These are phyloP conservation scores for Colossoma macropomum DNA, from an alignment of 2,113 vertebrate species.

Conservation along the genomic window DNA sequence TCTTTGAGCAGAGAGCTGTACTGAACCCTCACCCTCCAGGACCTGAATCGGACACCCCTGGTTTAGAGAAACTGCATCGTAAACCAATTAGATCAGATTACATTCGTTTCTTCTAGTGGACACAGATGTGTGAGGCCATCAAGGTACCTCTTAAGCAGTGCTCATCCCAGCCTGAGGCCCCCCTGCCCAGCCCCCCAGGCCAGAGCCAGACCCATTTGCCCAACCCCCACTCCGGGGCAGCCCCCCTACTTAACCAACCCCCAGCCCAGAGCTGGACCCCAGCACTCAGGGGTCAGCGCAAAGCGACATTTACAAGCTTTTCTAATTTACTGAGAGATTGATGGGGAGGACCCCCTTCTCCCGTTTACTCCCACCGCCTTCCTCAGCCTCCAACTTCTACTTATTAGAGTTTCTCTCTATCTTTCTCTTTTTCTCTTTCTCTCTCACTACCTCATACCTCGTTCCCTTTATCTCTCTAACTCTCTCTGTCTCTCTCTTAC, in stretches of 20 bases:
- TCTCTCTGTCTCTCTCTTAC: no score
- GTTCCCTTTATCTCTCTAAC: no score
- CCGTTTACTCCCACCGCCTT: slow-evolving; percentile 7
- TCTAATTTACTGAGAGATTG: slow-evolving; percentile 70
- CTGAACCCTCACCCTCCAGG: background rate
- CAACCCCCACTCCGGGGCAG: slow-evolving; percentile 26
- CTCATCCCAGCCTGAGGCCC: background rate
- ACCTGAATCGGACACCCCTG: background rate
- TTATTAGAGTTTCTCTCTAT: background rate
- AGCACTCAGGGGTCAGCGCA: slow-evolving; percentile 64
- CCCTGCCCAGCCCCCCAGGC: slow-evolving; percentile 51
- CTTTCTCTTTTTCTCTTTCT: background rate
- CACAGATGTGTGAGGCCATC: slow-evolving; percentile 10
- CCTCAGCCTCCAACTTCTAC: background rate
- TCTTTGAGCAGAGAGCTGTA: no score
- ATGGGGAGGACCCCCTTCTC: slow-evolving; percentile 57
- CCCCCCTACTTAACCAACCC: slow-evolving; percentile 36
- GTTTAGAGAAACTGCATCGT: slow-evolving; percentile 9
- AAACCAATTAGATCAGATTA: background rate
- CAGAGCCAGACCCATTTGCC: slow-evolving; percentile 48
- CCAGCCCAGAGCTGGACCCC: slow-evolving; percentile 48
- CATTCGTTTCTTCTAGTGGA: slow-evolving; percentile 3
- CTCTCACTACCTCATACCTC: no score
- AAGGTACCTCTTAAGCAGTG: background rate
- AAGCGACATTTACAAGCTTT: slow-evolving; percentile 69